These are phyloP conservation scores for Papilio glaucus DNA, from an alignment of 1,140 invertebrate species.

Conservation along the genomic window DNA sequence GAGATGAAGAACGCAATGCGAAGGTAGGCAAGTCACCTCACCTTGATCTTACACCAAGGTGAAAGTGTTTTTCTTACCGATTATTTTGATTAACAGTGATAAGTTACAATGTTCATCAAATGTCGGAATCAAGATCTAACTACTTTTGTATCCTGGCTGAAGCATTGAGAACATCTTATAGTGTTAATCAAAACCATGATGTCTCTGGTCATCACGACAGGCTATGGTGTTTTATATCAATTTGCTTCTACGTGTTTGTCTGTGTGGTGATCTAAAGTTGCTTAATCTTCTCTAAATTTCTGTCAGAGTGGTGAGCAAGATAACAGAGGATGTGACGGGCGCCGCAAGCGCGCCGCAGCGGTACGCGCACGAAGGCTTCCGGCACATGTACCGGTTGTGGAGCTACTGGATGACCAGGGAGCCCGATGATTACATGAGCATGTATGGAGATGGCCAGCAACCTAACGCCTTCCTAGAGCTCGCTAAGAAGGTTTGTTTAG, in stretches of 20 bases:
- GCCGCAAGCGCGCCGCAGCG: slow-evolving; percentile 48
- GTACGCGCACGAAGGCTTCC: slow-evolving; percentile 65
- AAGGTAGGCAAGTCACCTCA: slow-evolving; percentile 58
- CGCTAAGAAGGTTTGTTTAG: slow-evolving; percentile 59
- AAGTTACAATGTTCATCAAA: too few species aligned
- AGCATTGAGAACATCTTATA: too few species aligned
- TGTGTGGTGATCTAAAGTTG: too few species aligned
- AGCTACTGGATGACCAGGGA: slow-evolving; percentile 70
- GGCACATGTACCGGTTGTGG: slow-evolving; percentile 68
- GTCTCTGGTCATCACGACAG: too few species aligned
- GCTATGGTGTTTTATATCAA: too few species aligned
- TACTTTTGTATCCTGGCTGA: too few species aligned
- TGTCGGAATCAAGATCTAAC: too few species aligned
- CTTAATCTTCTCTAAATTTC: too few species aligned
- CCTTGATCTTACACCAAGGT: neutral
- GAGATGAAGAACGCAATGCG: slow-evolving; percentile 87
- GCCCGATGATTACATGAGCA: slow-evolving; percentile 53
- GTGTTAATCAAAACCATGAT: too few species aligned
- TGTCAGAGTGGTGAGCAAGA: slow-evolving; percentile 60
- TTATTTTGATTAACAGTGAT: too few species aligned
- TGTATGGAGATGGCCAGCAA: slow-evolving; percentile 55
- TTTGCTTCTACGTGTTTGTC: too few species aligned
- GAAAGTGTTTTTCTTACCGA: neutral
- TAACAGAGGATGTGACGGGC: slow-evolving; percentile 44
- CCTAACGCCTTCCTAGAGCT: slow-evolving; percentile 59